These are phyloP conservation scores for Romanogobio albipinnatus DNA, from an alignment of 2,113 vertebrate genomes.

Conservation along the genomic window DNA sequence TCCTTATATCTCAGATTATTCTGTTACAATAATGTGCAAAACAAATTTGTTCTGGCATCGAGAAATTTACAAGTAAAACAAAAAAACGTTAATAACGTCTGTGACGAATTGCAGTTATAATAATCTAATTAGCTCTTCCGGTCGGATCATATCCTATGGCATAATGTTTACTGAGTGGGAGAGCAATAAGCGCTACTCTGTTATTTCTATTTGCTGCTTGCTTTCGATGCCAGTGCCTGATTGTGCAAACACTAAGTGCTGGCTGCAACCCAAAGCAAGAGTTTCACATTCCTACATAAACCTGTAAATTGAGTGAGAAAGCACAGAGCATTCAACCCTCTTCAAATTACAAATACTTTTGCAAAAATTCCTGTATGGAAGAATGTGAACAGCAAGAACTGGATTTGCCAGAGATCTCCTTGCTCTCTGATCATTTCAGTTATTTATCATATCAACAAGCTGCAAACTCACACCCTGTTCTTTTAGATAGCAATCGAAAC, in stretches of 20 bases:
- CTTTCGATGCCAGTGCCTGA: slow-evolving; percentile 10
- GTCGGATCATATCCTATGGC: background rate
- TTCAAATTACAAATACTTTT: background rate
- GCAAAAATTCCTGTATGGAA: background rate
- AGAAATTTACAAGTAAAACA: background rate
- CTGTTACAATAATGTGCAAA: background rate
- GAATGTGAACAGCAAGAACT: background rate
- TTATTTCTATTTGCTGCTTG: slow-evolving; percentile 24
- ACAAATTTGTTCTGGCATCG: background rate
- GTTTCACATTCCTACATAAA: slow-evolving; percentile 26
- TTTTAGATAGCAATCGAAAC: background rate
- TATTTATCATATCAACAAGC: background rate
- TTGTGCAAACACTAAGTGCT: slow-evolving; percentile 18
- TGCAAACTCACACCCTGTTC: background rate
- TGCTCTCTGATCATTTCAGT: background rate
- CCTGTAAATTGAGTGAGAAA: background rate
- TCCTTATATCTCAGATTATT: background rate
- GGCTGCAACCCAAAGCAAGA: slow-evolving; percentile 8
- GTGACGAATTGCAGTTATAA: slow-evolving; percentile 20
- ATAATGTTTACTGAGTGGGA: slow-evolving; percentile 14
- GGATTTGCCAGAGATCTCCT: background rate
- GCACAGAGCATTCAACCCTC: background rate
- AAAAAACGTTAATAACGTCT: background rate
- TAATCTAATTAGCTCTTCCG: slow-evolving; percentile 7
- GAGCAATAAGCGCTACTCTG: slow-evolving; percentile 3